A percentile compares a stretch with the other conserved stretches of the same genome.
phyloP scores from a whole-genome alignment of 1,140 invertebrate species.

The Scaptodrosophila lebanonensis region DNA sequence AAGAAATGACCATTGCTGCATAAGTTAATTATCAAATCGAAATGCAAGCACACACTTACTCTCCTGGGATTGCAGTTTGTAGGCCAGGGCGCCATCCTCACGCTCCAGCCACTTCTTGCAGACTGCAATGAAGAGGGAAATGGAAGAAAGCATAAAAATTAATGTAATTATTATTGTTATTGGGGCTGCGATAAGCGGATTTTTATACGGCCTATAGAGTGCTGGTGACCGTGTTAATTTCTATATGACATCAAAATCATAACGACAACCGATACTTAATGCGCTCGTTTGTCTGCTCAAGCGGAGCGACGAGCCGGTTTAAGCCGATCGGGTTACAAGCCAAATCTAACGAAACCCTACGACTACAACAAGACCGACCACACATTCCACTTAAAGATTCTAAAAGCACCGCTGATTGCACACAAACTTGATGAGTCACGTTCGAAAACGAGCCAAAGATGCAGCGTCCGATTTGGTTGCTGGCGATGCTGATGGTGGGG shows the following conservation, averaged over 20 bases:
- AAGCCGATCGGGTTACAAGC: constrained; percentile 47
- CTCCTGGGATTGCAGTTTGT: constrained; percentile 93
- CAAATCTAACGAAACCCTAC: constrained; percentile 55
- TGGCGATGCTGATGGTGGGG: too few species aligned
- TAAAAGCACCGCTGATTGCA: background rate
- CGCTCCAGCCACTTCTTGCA: constrained; percentile 94
- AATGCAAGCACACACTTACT: constrained; percentile 80
- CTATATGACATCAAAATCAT: constrained; percentile 43
- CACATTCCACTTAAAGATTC: constrained; percentile 28
- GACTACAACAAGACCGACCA: constrained; percentile 31
- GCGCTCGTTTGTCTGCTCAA: background rate
- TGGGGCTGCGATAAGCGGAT: constrained; percentile 35
- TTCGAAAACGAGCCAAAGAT: constrained; percentile 1
- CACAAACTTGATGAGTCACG: constrained; percentile 50
- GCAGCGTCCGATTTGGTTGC: constrained; percentile 20
- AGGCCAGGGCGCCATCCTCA: constrained; percentile 93
- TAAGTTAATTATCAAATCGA: constrained; percentile 15
- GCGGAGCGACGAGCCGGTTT: background rate
- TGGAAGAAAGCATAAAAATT: background rate
- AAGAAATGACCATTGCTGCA: background rate
- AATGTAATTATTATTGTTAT: constrained; percentile 11
- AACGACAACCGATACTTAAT: constrained; percentile 50
- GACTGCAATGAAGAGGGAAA: constrained; percentile 80
- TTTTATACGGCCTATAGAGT: constrained; percentile 37
- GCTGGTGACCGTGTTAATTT: constrained; percentile 22